These are phyloP conservation scores for Empidonax alnorum DNA, from an alignment of 2,113 vertebrate genomes.

Conservation along the genomic window DNA sequence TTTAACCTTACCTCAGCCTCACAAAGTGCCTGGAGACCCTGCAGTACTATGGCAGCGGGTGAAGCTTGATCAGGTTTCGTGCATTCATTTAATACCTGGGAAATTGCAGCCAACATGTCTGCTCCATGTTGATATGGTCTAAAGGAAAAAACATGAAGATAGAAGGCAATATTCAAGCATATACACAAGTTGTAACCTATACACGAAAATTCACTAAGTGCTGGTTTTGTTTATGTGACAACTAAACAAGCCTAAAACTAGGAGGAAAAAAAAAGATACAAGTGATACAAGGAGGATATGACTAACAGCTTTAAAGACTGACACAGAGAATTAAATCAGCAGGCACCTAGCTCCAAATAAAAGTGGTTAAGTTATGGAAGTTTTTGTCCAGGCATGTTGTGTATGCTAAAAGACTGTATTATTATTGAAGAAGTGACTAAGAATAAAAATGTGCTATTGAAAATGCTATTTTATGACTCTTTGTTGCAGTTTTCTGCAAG, in stretches of 20 bases:
- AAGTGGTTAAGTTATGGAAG: background rate
- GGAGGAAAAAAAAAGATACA: background rate
- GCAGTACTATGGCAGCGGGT: slow-evolving; percentile 86
- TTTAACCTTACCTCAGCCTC: slow-evolving; percentile 85
- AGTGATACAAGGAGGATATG: background rate
- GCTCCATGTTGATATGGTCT: slow-evolving; percentile 96
- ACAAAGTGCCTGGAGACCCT: slow-evolving; percentile 91
- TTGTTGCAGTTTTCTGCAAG: background rate
- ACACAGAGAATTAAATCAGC: background rate
- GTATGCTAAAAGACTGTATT: background rate
- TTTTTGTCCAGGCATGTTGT: background rate
- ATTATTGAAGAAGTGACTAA: background rate
- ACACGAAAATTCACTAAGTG: background rate
- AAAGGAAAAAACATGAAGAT: background rate
- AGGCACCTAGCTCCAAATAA: background rate
- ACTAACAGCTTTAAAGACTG: background rate
- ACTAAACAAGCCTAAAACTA: background rate
- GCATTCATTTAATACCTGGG: slow-evolving; percentile 85
- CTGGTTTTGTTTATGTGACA: background rate
- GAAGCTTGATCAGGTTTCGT: slow-evolving; percentile 85
- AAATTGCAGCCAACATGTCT: slow-evolving; percentile 93
- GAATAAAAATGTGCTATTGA: background rate
- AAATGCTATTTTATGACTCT: background rate
- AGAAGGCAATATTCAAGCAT: background rate
- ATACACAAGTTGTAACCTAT: background rate